A percentile compares a stretch with the other conserved stretches of the same genome.
phyloP scores from a whole-genome alignment of 2,113 vertebrate species.

The Cariama cristata region DNA sequence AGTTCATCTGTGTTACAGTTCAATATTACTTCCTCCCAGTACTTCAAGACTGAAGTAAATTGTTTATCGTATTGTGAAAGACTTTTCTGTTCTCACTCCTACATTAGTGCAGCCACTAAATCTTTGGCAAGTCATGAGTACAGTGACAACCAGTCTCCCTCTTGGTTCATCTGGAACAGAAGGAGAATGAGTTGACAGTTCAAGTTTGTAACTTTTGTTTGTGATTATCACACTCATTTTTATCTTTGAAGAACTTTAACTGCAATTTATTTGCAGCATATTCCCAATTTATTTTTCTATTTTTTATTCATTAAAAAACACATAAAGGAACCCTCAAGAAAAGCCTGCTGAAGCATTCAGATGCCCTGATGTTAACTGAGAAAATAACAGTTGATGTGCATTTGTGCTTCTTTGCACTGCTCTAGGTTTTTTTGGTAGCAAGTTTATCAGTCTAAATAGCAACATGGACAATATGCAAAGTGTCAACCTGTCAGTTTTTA shows the following conservation, averaged over 20 bases:
- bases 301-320: slow-evolving; percentile 32
- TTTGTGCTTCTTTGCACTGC: background rate
- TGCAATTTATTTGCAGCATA: background rate
- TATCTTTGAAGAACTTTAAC: background rate
- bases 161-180: background rate
- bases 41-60: background rate
- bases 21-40: background rate
- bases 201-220: background rate
- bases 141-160: background rate
- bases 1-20: background rate
- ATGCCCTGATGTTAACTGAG: background rate
- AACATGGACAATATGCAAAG: background rate
- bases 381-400: background rate
- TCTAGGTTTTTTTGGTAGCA: background rate
- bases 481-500: background rate
- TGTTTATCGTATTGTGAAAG: background rate
- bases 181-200: background rate
- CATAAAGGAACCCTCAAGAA: background rate
- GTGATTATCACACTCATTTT: background rate
- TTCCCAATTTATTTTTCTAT: slow-evolving; percentile 1
- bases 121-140: background rate
- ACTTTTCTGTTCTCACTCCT: background rate
- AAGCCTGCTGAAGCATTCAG: background rate
- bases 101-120: background rate
- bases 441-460: background rate